Percentiles rank a stretch among this genome's conserved stretches.
Conservation (phyloP, 2,888 invertebrate species). For the Spicauda simplicius region DNA sequence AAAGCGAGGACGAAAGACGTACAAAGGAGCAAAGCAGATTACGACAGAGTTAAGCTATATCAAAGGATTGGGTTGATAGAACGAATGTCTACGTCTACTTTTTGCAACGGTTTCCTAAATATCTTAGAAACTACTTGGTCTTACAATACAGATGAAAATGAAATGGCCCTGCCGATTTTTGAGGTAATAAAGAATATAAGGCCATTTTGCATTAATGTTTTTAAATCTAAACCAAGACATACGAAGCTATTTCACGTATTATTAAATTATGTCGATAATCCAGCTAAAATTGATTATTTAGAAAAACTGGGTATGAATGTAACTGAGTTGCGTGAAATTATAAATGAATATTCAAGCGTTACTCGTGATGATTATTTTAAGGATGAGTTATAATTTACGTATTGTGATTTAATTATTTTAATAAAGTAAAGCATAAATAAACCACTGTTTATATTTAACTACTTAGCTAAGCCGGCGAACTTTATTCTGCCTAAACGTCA, state of each 20-base stretch:
- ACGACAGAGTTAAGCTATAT: slow-evolving; percentile 55
- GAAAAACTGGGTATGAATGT: slow-evolving; percentile 48
- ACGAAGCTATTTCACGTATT: slow-evolving; percentile 52
- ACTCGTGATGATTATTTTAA: slow-evolving; percentile 47
- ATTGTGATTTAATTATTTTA: not conserved
- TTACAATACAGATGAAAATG: slow-evolving; percentile 48
- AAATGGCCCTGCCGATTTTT: slow-evolving; percentile 52
- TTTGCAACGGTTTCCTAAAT: slow-evolving; percentile 65
- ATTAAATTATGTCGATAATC: slow-evolving; percentile 50
- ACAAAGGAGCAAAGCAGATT: slow-evolving; percentile 49
- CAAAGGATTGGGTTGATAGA: slow-evolving; percentile 68
- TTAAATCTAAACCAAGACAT: slow-evolving; percentile 49
- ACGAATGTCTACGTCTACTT: slow-evolving; percentile 54
- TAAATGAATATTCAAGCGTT: slow-evolving; percentile 57
- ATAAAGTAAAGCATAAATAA: not conserved
- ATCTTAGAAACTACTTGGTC: slow-evolving; percentile 56
- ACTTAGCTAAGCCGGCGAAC: too few species aligned
- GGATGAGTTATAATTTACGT: slow-evolving; percentile 65
- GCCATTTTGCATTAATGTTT: slow-evolving; percentile 58
- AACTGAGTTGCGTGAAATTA: slow-evolving; percentile 47
- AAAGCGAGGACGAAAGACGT: slow-evolving; percentile 48
- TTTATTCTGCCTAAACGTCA: too few species aligned
- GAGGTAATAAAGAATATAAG: slow-evolving; percentile 60
- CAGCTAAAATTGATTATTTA: slow-evolving; percentile 47
- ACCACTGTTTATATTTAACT: too few species aligned